These are phyloP conservation scores for Poecilia picta DNA, from an alignment of 2,797 vertebrate genomes.

Conservation along the genomic window DNA sequence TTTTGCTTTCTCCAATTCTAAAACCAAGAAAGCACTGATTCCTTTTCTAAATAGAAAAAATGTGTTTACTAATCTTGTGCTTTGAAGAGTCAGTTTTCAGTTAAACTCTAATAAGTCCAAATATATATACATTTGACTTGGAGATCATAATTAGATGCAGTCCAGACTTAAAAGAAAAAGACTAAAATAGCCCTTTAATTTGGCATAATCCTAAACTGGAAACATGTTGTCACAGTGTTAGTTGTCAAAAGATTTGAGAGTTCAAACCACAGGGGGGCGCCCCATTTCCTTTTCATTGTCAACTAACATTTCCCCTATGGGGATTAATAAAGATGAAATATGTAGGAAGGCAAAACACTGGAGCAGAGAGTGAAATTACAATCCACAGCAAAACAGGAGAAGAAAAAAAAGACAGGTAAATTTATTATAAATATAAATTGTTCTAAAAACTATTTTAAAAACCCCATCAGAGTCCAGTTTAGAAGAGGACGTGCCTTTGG, in stretches of 20 bases:
- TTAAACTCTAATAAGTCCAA: not conserved
- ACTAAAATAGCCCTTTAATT: not conserved
- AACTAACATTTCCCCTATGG: no score
- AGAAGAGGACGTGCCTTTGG: not conserved
- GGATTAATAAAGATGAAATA: slow-evolving; percentile 25
- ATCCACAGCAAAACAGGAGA: not conserved
- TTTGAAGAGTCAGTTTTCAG: not conserved
- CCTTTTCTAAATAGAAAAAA: not conserved
- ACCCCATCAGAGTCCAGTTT: not conserved
- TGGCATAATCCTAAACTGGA: not conserved
- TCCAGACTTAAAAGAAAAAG: not conserved
- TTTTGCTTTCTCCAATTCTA: not conserved
- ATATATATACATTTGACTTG: not conserved
- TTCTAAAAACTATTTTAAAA: no score
- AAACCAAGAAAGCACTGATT: not conserved
- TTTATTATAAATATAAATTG: no score
- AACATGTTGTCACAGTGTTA: not conserved
- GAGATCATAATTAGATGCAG: not conserved
- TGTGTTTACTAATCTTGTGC: not conserved
- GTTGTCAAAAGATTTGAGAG: no score
- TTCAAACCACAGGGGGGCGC: not conserved
- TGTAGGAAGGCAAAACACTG: not conserved
- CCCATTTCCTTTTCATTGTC: no score
- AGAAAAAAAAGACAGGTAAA: not conserved
- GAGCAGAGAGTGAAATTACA: slow-evolving; percentile 10